phyloP scores from a whole-genome alignment of 1,140 invertebrate species.

The Pissodes strobi region DNA sequence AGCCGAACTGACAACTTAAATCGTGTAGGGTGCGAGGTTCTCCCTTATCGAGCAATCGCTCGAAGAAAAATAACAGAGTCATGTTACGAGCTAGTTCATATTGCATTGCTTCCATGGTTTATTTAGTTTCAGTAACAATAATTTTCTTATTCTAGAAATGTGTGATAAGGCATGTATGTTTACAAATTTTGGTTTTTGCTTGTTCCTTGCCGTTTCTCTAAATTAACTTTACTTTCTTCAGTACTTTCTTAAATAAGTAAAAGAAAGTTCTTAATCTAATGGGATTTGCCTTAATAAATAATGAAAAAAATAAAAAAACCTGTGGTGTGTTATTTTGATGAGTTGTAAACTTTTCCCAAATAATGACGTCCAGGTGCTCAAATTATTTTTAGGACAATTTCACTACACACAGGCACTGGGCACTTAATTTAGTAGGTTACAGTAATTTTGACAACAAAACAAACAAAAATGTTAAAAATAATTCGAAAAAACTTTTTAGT shows the following conservation, averaged over 20 bases:
- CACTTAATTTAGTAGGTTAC: conserved; percentile 13
- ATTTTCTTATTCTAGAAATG: neutral
- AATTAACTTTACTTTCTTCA: neutral
- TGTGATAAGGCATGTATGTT: conserved; percentile 1
- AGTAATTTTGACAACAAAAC: conserved; percentile 27
- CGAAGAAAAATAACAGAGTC: conserved; percentile 94
- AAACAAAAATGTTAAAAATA: conserved; percentile 43
- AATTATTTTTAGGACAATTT: conserved; percentile 14
- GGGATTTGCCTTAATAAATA: neutral
- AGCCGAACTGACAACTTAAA: conserved; percentile 94
- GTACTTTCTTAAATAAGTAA: neutral
- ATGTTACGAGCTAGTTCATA: conserved; percentile 92
- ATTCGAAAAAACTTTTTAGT: conserved; percentile 37
- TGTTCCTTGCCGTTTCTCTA: conserved; percentile 4
- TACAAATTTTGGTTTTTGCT: conserved; percentile 6
- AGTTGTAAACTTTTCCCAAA: conserved; percentile 28
- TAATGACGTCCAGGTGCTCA: neutral
- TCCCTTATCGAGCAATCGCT: conserved; percentile 91
- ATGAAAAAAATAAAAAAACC: conserved; percentile 15
- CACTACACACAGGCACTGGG: neutral
- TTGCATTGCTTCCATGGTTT: conserved; percentile 84
- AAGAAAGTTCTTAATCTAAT: neutral
- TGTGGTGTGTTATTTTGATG: conserved; percentile 24
- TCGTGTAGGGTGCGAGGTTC: conserved; percentile 93
- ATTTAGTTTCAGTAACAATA: neutral